Evolutionary conservation across 2,797 vertebrate species (phyloP).

Genomic region (Micrastur ruficollis): DNA sequence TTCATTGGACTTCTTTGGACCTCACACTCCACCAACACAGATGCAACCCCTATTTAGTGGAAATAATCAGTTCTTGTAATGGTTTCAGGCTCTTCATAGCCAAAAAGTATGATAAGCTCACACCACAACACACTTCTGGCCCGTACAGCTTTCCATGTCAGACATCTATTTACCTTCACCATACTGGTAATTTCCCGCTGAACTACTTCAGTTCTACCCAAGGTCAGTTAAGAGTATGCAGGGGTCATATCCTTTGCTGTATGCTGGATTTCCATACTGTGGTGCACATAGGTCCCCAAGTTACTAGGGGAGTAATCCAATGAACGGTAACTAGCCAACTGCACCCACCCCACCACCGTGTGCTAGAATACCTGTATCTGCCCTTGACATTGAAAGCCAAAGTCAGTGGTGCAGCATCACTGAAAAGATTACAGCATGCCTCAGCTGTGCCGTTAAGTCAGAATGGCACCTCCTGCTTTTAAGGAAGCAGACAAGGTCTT

Average conservation of each 20-base stretch:
- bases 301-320: neutral
- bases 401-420: neutral
- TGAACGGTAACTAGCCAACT: neutral
- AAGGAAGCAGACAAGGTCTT: neutral
- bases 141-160: neutral
- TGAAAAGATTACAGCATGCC: neutral
- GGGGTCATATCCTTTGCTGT: neutral
- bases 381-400: neutral
- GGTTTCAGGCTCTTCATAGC: neutral
- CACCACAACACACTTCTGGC: neutral
- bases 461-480: neutral
- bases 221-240: neutral
- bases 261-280: neutral
- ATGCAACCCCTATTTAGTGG: neutral
- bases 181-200: neutral
- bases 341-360: neutral
- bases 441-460: fast-evolving
- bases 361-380: neutral
- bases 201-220: neutral
- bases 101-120: neutral
- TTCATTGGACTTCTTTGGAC: neutral
- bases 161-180: neutral
- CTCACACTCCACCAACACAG: neutral
- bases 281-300: neutral
- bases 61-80: neutral